Percentiles rank a stretch among this genome's conserved stretches.
Conservation (phyloP, 2,888 invertebrate species). For the Andrena bicolor region DNA sequence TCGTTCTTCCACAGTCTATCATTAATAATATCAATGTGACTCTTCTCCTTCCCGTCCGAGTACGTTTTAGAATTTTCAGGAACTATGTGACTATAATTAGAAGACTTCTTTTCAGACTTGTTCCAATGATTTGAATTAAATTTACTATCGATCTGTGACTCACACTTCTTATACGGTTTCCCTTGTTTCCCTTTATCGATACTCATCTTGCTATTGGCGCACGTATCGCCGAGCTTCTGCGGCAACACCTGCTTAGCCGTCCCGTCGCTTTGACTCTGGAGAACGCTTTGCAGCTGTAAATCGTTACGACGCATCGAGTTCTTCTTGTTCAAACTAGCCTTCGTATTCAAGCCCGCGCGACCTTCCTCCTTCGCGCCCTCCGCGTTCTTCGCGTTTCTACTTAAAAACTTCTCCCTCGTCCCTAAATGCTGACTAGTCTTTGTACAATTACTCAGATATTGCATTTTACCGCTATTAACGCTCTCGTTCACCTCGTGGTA, state of each 20-base stretch:
- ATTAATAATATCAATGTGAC: constrained; percentile 81
- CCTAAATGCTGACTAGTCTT: constrained; percentile 56
- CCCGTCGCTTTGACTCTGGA: constrained; percentile 58
- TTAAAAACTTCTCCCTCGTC: constrained; percentile 58
- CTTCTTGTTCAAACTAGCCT: constrained; percentile 60
- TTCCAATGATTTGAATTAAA: constrained; percentile 54
- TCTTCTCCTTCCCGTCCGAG: constrained; percentile 53
- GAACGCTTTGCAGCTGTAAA: constrained; percentile 35
- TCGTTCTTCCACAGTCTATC: constrained; percentile 82
- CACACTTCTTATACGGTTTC: constrained; percentile 61
- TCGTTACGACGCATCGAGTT: constrained; percentile 57
- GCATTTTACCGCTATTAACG: constrained; percentile 60
- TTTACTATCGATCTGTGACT: constrained; percentile 53
- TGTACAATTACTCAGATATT: constrained; percentile 59
- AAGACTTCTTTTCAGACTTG: constrained; percentile 59
- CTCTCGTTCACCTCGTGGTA: constrained; percentile 68
- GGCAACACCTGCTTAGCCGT: constrained; percentile 32
- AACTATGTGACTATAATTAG: constrained; percentile 36
- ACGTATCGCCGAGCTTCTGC: constrained; percentile 47
- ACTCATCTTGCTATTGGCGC: constrained; percentile 49
- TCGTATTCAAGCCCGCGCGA: constrained; percentile 35
- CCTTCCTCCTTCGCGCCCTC: constrained; percentile 57
- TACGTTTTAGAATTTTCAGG: constrained; percentile 45
- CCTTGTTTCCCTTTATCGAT: constrained; percentile 60
- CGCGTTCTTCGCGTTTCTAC: constrained; percentile 53